Conservation (phyloP, 2,113 vertebrate species). For the Mus pahari region DNA sequence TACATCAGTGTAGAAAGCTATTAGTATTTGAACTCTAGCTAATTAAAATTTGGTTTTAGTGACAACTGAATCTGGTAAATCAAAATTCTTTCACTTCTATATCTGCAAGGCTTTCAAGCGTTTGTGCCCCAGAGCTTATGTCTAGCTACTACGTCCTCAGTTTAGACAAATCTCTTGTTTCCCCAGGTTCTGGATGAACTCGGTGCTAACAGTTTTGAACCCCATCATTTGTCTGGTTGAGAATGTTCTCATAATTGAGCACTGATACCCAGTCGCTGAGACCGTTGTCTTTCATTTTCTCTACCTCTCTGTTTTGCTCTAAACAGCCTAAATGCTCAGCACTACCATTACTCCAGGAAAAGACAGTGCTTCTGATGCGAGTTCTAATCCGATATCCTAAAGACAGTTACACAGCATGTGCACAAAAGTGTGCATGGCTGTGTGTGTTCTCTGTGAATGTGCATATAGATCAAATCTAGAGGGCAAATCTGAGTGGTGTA, state of each 20-base stretch:
- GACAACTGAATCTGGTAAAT: not conserved
- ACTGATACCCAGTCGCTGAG: not conserved
- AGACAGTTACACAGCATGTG: too few species aligned
- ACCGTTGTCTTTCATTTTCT: constrained; percentile 25
- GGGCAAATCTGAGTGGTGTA: not conserved
- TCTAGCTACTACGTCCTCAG: not conserved
- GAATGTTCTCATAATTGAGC: not conserved
- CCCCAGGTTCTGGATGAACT: not conserved
- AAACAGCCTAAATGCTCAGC: not conserved
- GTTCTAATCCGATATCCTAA: not conserved
- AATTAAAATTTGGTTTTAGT: not conserved
- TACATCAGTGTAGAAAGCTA: not conserved
- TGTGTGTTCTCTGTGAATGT: not conserved
- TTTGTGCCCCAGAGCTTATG: not conserved
- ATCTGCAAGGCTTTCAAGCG: constrained; percentile 1
- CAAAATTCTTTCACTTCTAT: not conserved
- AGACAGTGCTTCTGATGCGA: not conserved
- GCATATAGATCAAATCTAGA: not conserved
- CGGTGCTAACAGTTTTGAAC: constrained; percentile 32
- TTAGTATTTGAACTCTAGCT: constrained; percentile 1
- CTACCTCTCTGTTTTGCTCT: not conserved
- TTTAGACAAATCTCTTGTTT: not conserved
- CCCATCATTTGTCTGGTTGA: not conserved
- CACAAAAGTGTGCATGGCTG: too few species aligned
- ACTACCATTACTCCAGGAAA: not conserved